Evolutionary conservation across 2,797 vertebrate species (phyloP).

Genomic region (Cirrhinus mrigala): DNA sequence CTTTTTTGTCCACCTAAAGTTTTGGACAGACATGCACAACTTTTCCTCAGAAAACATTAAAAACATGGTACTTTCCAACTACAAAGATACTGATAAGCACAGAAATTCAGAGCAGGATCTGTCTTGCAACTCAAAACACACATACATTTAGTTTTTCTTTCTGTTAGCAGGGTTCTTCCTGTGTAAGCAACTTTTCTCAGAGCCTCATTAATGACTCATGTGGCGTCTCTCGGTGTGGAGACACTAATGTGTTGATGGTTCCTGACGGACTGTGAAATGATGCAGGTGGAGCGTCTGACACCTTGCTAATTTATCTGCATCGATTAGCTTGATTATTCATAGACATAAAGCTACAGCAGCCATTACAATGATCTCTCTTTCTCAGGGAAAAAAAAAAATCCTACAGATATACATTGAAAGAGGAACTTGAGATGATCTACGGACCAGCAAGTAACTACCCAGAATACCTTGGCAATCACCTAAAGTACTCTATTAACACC

Average conservation of each 20-base stretch:
- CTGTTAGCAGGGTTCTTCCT: conserved; percentile 13
- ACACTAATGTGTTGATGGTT: conserved; percentile 51
- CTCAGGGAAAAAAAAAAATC: neutral
- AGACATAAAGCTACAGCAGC: conserved; percentile 19
- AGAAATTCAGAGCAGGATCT: neutral
- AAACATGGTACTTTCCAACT: neutral
- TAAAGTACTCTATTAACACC: neutral
- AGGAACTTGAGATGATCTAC: neutral
- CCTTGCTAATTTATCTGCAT: conserved; percentile 55
- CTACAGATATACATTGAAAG: no score
- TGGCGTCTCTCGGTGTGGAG: conserved; percentile 22
- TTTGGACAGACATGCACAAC: neutral
- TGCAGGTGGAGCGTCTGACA: conserved; percentile 50
- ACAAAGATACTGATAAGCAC: neutral
- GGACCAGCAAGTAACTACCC: neutral
- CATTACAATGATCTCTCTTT: neutral
- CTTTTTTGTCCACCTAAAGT: neutral
- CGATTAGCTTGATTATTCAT: conserved; percentile 51
- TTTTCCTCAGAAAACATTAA: neutral
- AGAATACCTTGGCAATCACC: neutral
- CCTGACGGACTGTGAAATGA: conserved; percentile 55
- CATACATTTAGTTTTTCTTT: neutral
- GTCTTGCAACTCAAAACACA: conserved; percentile 13
- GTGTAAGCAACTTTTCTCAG: conserved; percentile 54
- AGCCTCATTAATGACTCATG: conserved; percentile 51